Conservation (phyloP, 2,797 vertebrate species). For the Halcyon leucocephala region DNA sequence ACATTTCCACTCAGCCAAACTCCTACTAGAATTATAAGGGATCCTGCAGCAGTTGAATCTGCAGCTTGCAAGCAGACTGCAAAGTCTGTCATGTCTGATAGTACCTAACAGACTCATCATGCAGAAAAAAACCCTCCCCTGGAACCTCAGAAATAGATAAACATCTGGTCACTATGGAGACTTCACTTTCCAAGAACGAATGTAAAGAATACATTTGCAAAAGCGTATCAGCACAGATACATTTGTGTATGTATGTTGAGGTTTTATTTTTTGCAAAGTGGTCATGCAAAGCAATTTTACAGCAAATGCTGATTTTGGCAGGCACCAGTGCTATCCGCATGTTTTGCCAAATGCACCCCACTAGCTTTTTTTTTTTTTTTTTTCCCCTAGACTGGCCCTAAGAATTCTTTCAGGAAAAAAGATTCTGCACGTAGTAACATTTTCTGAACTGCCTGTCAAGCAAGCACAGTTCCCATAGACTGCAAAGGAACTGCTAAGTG, state of each 20-base stretch:
- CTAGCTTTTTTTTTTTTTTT: background rate
- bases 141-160: background rate
- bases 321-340: background rate
- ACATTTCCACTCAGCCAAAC: background rate
- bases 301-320: constrained; percentile 48
- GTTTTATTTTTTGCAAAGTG: background rate
- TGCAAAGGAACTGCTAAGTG: constrained; percentile 64
- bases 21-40: background rate
- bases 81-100: background rate
- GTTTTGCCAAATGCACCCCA: background rate
- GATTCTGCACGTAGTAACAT: background rate
- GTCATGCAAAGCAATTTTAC: background rate
- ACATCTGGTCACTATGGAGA: background rate
- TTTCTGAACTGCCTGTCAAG: constrained; percentile 36
- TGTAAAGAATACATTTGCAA: background rate
- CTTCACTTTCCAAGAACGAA: background rate
- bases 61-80: background rate
- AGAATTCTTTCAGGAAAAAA: constrained; percentile 20
- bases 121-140: background rate
- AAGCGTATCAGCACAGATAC: background rate
- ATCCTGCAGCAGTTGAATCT: background rate
- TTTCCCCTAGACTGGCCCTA: background rate
- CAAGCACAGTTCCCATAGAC: constrained; percentile 8
- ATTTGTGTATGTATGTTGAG: background rate
- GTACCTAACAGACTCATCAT: background rate